Percentiles rank a stretch among this genome's conserved stretches.
phyloP scores from a whole-genome alignment of 1,140 invertebrate genomes.

The roundworm (Caenorhabditis elegans) region WBcel235 BX284606.5:16788501-16789000 shows the following conservation, averaged over 20 bases:
- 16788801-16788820: background rate
- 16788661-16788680: slow-evolving; percentile 73
- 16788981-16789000: slow-evolving; percentile 78
- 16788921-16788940: slow-evolving; percentile 79
- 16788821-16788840: slow-evolving; percentile 92
- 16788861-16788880: slow-evolving; percentile 82
- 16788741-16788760: no score
- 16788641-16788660: background rate
- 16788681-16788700: slow-evolving; percentile 80
- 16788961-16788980: slow-evolving; percentile 81
- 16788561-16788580: slow-evolving; percentile 97
- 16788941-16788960: slow-evolving; percentile 76
- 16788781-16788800: no score
- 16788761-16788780: no score
- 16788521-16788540: slow-evolving; percentile 69
- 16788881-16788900: slow-evolving; percentile 78
- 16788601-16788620: background rate
- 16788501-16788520: slow-evolving; percentile 64
- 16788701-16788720: slow-evolving; percentile 88
- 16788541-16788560: slow-evolving; percentile 77
- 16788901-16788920: slow-evolving; percentile 88
- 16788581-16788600: slow-evolving; percentile 79
- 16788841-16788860: slow-evolving; percentile 78
- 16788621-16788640: background rate
- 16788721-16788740: slow-evolving; percentile 55